Conservation (phyloP, 2,113 vertebrate genomes). For the Nipponia nippon region DNA sequence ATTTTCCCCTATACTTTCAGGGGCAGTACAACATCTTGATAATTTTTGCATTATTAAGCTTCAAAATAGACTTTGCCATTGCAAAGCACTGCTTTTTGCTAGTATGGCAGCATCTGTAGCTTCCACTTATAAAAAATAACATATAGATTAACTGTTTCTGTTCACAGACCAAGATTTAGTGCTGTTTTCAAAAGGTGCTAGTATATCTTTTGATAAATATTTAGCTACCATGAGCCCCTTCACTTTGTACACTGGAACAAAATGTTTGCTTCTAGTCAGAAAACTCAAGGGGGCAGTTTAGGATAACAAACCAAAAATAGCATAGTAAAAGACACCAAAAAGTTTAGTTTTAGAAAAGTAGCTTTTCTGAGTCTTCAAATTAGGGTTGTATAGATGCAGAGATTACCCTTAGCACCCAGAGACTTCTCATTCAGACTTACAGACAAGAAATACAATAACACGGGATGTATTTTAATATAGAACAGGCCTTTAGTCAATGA, state of each 20-base stretch:
- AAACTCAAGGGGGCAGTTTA: conserved; percentile 61
- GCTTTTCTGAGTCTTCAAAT: conserved; percentile 1
- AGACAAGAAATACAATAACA: not conserved
- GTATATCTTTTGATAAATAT: not conserved
- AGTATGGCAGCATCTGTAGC: not conserved
- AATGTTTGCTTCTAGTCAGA: not conserved
- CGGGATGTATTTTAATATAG: not conserved
- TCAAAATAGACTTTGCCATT: not conserved
- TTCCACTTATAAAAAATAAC: not conserved
- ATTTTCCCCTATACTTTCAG: not conserved
- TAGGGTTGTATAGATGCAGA: not conserved
- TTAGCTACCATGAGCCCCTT: not conserved
- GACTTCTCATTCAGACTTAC: not conserved
- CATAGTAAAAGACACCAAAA: not conserved
- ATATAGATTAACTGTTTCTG: not conserved
- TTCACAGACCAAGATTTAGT: not conserved
- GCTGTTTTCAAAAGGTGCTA: not conserved
- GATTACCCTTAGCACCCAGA: not conserved
- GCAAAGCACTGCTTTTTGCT: not conserved
- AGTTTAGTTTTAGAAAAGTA: not conserved
- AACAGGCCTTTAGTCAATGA: not conserved
- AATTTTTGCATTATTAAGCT: not conserved
- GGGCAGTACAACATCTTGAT: not conserved
- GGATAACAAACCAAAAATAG: conserved; percentile 5
- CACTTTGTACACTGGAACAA: not conserved